phyloP scores from a whole-genome alignment of 2,888 invertebrate genomes.

The Nasonovia ribisnigri region DNA sequence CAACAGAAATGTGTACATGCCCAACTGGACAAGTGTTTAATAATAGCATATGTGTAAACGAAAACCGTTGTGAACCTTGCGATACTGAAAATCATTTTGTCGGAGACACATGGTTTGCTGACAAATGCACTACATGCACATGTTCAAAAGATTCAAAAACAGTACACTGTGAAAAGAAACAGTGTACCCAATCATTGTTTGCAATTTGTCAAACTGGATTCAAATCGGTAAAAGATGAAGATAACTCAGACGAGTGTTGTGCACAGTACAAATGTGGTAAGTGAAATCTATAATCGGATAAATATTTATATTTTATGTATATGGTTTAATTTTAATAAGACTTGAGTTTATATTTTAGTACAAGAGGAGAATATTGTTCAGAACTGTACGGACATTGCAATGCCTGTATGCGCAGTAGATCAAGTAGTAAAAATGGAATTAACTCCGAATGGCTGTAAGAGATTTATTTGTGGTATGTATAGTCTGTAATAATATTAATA shows the following conservation, averaged over 20 bases:
- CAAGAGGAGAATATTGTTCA: slow-evolving; percentile 73
- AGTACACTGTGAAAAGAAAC: slow-evolving; percentile 76
- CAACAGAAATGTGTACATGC: slow-evolving; percentile 88
- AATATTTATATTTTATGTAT: background rate
- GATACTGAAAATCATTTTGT: slow-evolving; percentile 79
- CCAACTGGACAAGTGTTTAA: slow-evolving; percentile 80
- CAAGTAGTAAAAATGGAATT: slow-evolving; percentile 80
- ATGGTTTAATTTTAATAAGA: background rate
- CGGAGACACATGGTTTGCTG: slow-evolving; percentile 79
- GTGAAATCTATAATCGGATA: slow-evolving; percentile 66
- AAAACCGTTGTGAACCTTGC: slow-evolving; percentile 79
- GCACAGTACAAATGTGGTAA: slow-evolving; percentile 79
- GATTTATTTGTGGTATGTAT: slow-evolving; percentile 79
- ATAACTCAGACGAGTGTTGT: slow-evolving; percentile 78
- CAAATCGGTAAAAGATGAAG: slow-evolving; percentile 73
- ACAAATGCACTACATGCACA: slow-evolving; percentile 81
- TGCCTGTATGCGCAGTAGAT: slow-evolving; percentile 79
- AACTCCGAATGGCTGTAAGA: slow-evolving; percentile 78
- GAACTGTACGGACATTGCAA: slow-evolving; percentile 77
- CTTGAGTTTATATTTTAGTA: slow-evolving; percentile 71
- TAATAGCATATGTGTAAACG: slow-evolving; percentile 80
- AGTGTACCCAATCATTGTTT: slow-evolving; percentile 73
- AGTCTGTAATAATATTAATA: background rate
- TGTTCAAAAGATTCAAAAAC: slow-evolving; percentile 73
- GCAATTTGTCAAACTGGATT: slow-evolving; percentile 77